phyloP scores from a whole-genome alignment of 2,113 vertebrate genomes.

The Toxotes chatareus region DNA sequence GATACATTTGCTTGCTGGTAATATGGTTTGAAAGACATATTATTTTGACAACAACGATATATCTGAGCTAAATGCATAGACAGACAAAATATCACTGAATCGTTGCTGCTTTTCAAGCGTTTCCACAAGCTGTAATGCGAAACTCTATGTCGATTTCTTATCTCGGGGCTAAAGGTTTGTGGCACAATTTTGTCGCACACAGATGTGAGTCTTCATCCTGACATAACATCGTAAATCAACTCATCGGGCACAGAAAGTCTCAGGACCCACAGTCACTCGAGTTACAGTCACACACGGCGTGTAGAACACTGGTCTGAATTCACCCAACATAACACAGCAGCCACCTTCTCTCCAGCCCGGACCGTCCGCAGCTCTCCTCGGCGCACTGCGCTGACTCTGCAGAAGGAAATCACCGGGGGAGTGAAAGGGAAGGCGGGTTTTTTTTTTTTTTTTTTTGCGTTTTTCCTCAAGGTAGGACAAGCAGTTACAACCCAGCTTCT shows the following conservation, averaged over 20 bases:
- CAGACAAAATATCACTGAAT: not conserved
- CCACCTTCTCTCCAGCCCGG: conserved; percentile 71
- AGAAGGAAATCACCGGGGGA: conserved; percentile 72
- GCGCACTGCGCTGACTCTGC: conserved; percentile 74
- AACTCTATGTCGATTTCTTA: conserved; percentile 52
- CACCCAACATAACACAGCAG: conserved; percentile 65
- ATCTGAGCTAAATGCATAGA: conserved; percentile 1
- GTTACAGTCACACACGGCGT: conserved; percentile 67
- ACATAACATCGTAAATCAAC: conserved; percentile 76
- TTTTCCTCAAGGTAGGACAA: conserved; percentile 71
- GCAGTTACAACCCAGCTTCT: conserved; percentile 60
- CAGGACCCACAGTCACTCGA: conserved; percentile 61
- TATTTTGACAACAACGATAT: not conserved
- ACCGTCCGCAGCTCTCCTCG: conserved; percentile 68
- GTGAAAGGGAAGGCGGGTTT: conserved; percentile 64
- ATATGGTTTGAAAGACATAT: not conserved
- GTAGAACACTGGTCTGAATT: conserved; percentile 65
- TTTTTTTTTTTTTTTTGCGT: conserved; percentile 5
- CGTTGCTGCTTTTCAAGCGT: conserved; percentile 22
- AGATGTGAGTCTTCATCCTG: conserved; percentile 80
- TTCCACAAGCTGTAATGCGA: conserved; percentile 20
- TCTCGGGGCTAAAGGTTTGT: conserved; percentile 75
- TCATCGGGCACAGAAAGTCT: conserved; percentile 35
- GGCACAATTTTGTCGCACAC: conserved; percentile 78
- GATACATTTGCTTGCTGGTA: not conserved